These are phyloP conservation scores for Sternotherus odoratus DNA, from an alignment of 2,797 vertebrate species.

Conservation along the genomic window DNA sequence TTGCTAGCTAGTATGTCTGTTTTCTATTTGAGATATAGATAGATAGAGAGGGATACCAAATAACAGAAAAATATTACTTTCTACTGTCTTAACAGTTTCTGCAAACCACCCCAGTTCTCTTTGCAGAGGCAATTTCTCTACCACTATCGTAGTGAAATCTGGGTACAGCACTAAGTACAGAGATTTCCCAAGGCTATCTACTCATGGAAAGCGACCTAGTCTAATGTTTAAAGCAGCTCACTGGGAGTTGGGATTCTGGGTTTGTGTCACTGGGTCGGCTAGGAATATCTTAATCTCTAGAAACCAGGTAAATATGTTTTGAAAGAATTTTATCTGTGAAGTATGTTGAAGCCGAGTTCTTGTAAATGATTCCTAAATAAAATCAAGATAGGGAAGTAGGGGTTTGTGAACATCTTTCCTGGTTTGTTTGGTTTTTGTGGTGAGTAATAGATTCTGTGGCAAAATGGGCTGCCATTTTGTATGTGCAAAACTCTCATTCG, in stretches of 20 bases:
- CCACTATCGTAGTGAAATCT: not conserved
- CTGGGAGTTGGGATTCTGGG: not conserved
- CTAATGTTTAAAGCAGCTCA: slow-evolving; percentile 24
- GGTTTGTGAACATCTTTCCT: not conserved
- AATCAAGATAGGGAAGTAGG: not conserved
- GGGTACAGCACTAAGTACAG: not conserved
- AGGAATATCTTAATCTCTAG: not conserved
- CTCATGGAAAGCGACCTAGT: not conserved
- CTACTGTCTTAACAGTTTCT: not conserved
- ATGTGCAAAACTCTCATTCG: slow-evolving; percentile 41
- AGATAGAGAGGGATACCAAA: not conserved
- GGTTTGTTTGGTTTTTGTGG: not conserved
- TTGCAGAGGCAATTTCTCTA: slow-evolving; percentile 1
- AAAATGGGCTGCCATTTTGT: slow-evolving; percentile 51
- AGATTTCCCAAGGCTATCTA: slow-evolving; percentile 8
- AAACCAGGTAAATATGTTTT: not conserved
- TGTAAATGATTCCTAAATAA: slow-evolving; percentile 24
- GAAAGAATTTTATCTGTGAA: slow-evolving; percentile 19
- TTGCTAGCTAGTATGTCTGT: not conserved
- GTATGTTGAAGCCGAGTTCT: not conserved
- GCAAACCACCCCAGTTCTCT: not conserved
- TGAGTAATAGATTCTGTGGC: not conserved
- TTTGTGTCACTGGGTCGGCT: not conserved
- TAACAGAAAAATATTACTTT: not conserved
- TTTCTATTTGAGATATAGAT: slow-evolving; percentile 38